phyloP scores from a whole-genome alignment of 1,140 invertebrate genomes.

The Melipona quadrifasciata region DNA sequence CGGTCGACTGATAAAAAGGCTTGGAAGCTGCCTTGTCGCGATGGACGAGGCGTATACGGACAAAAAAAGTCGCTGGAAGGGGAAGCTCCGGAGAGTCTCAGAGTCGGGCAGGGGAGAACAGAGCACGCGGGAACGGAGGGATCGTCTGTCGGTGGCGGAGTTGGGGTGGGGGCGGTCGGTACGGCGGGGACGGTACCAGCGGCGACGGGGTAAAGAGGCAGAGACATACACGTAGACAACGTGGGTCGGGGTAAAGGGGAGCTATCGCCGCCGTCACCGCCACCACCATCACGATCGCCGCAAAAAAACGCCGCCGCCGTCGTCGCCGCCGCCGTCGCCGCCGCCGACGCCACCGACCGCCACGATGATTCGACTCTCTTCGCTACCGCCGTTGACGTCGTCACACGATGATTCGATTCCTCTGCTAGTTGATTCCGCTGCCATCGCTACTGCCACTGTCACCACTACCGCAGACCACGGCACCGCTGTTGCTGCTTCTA shows the following conservation, averaged over 20 bases:
- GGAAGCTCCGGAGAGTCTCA: slow-evolving; percentile 65
- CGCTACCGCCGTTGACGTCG: slow-evolving; percentile 39
- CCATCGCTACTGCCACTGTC: slow-evolving; percentile 4
- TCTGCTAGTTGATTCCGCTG: slow-evolving; percentile 8
- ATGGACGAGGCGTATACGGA: slow-evolving; percentile 69
- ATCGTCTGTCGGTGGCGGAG: slow-evolving; percentile 47
- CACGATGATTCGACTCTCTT: no score
- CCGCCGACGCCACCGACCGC: background rate
- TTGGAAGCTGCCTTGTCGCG: slow-evolving; percentile 69
- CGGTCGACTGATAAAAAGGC: slow-evolving; percentile 76
- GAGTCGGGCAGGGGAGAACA: slow-evolving; percentile 46
- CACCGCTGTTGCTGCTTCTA: slow-evolving; percentile 18
- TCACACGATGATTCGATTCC: slow-evolving; percentile 61
- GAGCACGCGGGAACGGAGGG: slow-evolving; percentile 48
- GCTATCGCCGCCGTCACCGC: slow-evolving; percentile 48
- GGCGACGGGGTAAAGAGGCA: slow-evolving; percentile 58
- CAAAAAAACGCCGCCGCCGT: background rate
- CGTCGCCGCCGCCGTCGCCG: background rate
- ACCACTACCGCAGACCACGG: slow-evolving; percentile 13
- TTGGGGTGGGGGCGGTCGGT: slow-evolving; percentile 44
- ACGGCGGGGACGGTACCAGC: slow-evolving; percentile 48
- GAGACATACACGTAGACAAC: slow-evolving; percentile 60
- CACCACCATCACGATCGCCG: slow-evolving; percentile 23
- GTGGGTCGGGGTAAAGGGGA: slow-evolving; percentile 75
- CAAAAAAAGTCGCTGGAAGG: slow-evolving; percentile 72